Evolutionary conservation across 2,113 vertebrate species (phyloP).

Genomic region (Misgurnus mizolepis): DNA sequence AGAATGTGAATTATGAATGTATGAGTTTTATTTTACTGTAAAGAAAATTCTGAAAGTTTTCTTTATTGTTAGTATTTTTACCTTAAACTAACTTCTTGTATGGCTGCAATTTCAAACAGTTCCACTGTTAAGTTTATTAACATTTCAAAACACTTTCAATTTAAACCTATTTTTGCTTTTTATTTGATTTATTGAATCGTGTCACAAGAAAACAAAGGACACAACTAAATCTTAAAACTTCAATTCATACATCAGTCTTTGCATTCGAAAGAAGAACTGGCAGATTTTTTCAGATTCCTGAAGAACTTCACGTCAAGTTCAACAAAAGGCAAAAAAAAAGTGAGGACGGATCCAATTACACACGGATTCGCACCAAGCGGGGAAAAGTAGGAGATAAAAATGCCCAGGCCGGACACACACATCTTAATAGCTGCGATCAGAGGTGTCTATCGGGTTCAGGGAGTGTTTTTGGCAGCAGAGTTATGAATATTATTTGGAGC

Average conservation of each 20-base stretch:
- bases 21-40: no score
- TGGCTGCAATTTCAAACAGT: neutral
- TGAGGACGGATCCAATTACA: slow-evolving; percentile 50
- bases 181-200: neutral
- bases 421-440: slow-evolving; percentile 62
- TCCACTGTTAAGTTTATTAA: neutral
- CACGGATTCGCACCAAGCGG: slow-evolving; percentile 22
- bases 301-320: slow-evolving; percentile 17
- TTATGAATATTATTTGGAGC: slow-evolving; percentile 75
- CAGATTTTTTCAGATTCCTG: neutral
- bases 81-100: neutral
- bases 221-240: neutral
- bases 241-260: neutral
- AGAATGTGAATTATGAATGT: no score
- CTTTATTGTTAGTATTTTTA: no score
- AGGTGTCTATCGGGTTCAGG: slow-evolving; percentile 62
- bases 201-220: neutral
- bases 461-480: slow-evolving; percentile 37
- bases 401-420: slow-evolving; percentile 55
- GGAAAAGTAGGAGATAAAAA: neutral
- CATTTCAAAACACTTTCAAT: neutral
- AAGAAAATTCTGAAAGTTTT: no score
- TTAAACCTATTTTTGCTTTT: neutral
- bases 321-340: slow-evolving; percentile 13
- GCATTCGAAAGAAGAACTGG: neutral